A percentile compares a stretch with the other conserved stretches of the same genome.
Evolutionary conservation across 2,888 invertebrate species (phyloP).

Genomic region (Cheilosia variabilis): DNA sequence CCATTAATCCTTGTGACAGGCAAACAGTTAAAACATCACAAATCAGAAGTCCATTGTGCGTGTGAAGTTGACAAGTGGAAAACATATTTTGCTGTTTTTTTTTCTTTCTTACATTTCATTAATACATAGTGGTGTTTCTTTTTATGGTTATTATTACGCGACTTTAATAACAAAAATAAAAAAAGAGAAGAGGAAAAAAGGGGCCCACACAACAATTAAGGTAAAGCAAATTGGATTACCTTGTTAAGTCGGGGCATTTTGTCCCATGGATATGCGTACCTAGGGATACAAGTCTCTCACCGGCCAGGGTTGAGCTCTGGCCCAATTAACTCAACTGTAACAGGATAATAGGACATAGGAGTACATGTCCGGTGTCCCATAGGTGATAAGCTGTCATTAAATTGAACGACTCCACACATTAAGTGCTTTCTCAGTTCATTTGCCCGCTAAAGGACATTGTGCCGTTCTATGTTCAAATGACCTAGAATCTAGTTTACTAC

Average conservation of each 20-base stretch:
- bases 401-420: slow-evolving; percentile 2
- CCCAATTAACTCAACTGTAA: slow-evolving; percentile 45
- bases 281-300: slow-evolving; percentile 31
- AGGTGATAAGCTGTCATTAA: slow-evolving; percentile 37
- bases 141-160: slow-evolving; percentile 42
- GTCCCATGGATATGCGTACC: slow-evolving; percentile 52
- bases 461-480: background rate
- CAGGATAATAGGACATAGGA: slow-evolving; percentile 8
- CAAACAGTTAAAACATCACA: background rate
- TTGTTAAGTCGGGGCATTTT: slow-evolving; percentile 61
- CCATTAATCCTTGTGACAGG: slow-evolving; percentile 17
- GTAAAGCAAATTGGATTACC: slow-evolving; percentile 74
- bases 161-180: slow-evolving; percentile 37
- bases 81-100: slow-evolving; percentile 19
- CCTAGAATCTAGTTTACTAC: slow-evolving; percentile 41
- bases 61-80: slow-evolving; percentile 52
- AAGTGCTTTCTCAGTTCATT: slow-evolving; percentile 29
- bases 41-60: slow-evolving; percentile 13
- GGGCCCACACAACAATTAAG: slow-evolving; percentile 54
- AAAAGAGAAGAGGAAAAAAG: slow-evolving; percentile 3
- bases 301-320: background rate
- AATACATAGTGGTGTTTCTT: slow-evolving; percentile 41
- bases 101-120: slow-evolving; percentile 10
- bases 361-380: slow-evolving; percentile 10
- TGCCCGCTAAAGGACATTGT: slow-evolving; percentile 22